These are phyloP conservation scores for Amphilophus citrinellus DNA, from an alignment of 2,113 vertebrate genomes.

Conservation along the genomic window DNA sequence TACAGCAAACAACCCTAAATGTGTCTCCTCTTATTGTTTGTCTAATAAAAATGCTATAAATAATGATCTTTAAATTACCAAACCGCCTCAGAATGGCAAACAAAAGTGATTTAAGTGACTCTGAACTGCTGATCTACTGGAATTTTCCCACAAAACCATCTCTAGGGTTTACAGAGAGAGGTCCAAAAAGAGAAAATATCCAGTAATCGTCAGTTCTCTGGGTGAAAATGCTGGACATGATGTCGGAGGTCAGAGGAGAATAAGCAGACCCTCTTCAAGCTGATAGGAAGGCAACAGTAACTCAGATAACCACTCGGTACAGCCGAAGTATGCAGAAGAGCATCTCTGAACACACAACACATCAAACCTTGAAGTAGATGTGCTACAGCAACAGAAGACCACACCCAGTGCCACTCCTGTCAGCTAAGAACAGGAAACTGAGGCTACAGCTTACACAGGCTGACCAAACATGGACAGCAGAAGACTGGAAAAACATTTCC, in stretches of 20 bases:
- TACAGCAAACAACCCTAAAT: neutral
- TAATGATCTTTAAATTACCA: neutral
- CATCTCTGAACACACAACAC: neutral
- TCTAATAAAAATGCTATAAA: neutral
- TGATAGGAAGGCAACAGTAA: neutral
- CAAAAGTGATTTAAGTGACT: no score
- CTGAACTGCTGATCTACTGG: no score
- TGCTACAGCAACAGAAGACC: neutral
- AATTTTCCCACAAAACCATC: no score
- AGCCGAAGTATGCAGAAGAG: neutral
- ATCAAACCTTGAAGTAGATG: neutral
- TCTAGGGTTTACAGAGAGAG: no score
- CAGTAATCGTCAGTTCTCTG: no score
- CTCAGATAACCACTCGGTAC: neutral
- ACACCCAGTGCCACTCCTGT: neutral
- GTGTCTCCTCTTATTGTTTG: neutral
- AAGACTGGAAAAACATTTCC: neutral
- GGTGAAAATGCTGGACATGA: neutral
- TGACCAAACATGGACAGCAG: neutral
- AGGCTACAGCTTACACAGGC: neutral
- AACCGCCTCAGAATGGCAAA: no score
- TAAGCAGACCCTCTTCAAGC: neutral
- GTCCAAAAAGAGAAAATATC: no score
- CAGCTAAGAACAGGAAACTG: neutral
- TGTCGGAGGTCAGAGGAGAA: neutral